Conservation (phyloP, 1,140 invertebrate species). For the Phymorhynchus buccinoides region DNA sequence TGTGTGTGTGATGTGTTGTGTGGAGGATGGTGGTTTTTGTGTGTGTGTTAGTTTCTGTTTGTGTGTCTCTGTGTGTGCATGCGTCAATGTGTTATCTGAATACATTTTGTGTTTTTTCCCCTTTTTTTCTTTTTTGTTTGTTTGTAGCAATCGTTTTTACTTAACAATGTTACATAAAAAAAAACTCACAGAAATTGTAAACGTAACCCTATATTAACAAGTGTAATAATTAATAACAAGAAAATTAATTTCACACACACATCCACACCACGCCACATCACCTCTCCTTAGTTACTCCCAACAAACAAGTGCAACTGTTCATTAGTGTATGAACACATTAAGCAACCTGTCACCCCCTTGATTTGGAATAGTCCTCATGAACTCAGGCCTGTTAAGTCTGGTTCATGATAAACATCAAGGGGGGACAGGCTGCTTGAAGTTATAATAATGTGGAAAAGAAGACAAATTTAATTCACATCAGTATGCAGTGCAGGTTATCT, state of each 20-base stretch:
- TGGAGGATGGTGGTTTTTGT: background rate
- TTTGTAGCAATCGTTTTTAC: too few relatives aligned
- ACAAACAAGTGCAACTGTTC: conserved; percentile 28
- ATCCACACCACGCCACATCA: background rate
- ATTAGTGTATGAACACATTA: conserved; percentile 25
- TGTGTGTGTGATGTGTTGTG: too few relatives aligned
- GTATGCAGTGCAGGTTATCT: too few relatives aligned
- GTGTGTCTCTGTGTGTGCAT: background rate
- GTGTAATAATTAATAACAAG: too few relatives aligned
- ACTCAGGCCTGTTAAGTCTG: background rate
- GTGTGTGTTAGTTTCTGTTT: background rate
- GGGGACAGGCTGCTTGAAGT: background rate
- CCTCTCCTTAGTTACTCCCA: background rate
- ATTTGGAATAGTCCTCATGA: background rate
- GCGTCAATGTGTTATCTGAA: too few relatives aligned
- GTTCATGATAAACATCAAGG: background rate
- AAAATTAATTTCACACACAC: too few relatives aligned
- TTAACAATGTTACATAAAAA: too few relatives aligned
- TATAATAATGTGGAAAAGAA: background rate
- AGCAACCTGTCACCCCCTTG: conserved; percentile 23
- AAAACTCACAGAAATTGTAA: too few relatives aligned
- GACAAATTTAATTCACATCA: too few relatives aligned
- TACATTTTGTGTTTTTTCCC: too few relatives aligned
- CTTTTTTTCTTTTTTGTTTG: too few relatives aligned
- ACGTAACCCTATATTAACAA: too few relatives aligned